Evolutionary conservation across 2,888 invertebrate genomes (phyloP), one percentile per base, ranked within the genome.

Genomic region (Ptilodon capucinus): DNA sequence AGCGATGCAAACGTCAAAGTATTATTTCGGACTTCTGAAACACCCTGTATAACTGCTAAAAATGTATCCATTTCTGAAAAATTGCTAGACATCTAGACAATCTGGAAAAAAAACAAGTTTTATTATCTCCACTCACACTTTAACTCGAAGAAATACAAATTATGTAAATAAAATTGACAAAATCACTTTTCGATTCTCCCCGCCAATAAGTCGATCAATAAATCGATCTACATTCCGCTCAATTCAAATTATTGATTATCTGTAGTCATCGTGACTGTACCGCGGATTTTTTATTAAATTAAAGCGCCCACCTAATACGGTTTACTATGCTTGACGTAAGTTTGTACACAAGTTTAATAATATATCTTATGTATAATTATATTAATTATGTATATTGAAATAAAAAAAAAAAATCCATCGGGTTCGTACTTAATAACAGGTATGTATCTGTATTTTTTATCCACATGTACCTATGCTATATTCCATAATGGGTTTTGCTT

Each of bases 401-500:
- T 18, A 11, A 13, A 35, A 17, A 35, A 11, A 17, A 17, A 35
- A 17, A 17, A 4, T 35, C 35, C 35, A 9, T 17, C 3, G 14
- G 1, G 32, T 14, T 14, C 14, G 14, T 8, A 14, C 32, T 32
- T 14, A 30, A 30, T 30, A 30, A 30, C 5, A 32, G 32, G 32
- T 32, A 8, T 2, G 32, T 32, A 7, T 17, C 1, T 17, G 9
- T 11, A 8, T 35, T 17, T 35, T 11, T 18, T 7, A 6, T 32
- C n/a, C n/a, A 35, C 18, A 18, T 8, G 11, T 17, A 17, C 35
- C 7, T 9, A 18, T 41, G 21, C 38, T 30, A 17, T 39, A 30
- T 44, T 52, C 21, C 39, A 28, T 30, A 55, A 58, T 44, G 49
- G 40, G 38, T 46, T 62, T 44, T 40, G 39, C 17, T 46, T 48